Base-by-base conservation (phyloP, 2,113 vertebrate species). In the Cheirogaleus medius region DNA sequence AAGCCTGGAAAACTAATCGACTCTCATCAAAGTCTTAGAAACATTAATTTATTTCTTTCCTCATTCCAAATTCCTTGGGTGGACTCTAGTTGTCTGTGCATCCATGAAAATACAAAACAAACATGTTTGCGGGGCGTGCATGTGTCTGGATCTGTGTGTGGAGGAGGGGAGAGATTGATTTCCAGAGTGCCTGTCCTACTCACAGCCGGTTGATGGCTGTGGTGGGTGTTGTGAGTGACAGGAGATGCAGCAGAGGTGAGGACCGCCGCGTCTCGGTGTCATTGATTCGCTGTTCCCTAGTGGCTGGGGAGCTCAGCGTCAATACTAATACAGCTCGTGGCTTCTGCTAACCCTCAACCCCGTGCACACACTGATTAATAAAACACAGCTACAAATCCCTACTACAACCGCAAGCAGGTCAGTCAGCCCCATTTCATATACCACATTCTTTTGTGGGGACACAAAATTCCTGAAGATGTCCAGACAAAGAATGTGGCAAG, bases 361-460 rank as follows among this genome's bases (percentile, higher is more conserved):
- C 98, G 87, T 81, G 91, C 87, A 97, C 87, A 97, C 90, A 97
- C 91, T 97, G 97, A 96, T 98, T 97, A 98, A 96, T 97, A 95
- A 98, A 98, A 97, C 97, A 98, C 98, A 97, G 77, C 86, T 94
- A 88, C 71, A 89, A 94, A 97, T 76, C 92, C 52, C 42, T 87
- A 49, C 1, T 18, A 84, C 77, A 97, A 91, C 88, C 42, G 56
- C n/a, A 96, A 92, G 95, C 84, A 94, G 97, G 93, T 94, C 87
- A 90, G 17, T 82, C 89, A 60, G 96, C 97, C 77, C 44, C 34
- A 13, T 95, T 96, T 98, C 98, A 97, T 93, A 68, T 92, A 98
- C 97, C 17, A 58, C 23, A 39, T 20, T 34, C 34, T 96, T 97
- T 88, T 78, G 69, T 77, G 87, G 80, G 84, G 0, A 2, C 92